Evolutionary conservation across 2,113 vertebrate species (phyloP).

Genomic region (Chaetops frenatus): DNA sequence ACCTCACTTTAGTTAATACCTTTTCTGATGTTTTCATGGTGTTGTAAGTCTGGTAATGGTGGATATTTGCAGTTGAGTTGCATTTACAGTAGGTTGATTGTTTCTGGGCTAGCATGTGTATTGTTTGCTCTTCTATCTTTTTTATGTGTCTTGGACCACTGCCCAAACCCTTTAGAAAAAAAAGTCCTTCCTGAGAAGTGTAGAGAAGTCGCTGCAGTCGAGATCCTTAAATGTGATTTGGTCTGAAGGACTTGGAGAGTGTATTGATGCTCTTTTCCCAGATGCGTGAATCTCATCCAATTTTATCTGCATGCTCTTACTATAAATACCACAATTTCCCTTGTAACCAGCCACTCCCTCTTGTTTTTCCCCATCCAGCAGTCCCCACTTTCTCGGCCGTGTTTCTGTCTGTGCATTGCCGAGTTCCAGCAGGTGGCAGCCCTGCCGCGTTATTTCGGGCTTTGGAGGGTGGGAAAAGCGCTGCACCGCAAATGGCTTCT

Average conservation of each 20-base stretch:
- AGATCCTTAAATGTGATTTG: neutral
- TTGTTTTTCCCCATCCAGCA: neutral
- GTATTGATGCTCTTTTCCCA: neutral
- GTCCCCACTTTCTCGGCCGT: neutral
- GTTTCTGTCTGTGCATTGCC: rapidly evolving
- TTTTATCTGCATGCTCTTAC: neutral
- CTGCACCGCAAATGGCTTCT: neutral
- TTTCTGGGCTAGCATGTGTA: neutral
- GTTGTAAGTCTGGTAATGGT: neutral
- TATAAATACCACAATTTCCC: neutral
- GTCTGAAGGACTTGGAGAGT: neutral
- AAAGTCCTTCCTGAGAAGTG: neutral
- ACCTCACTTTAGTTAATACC: neutral
- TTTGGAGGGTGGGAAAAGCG: rapidly evolving
- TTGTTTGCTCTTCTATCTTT: neutral
- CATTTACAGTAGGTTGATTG: neutral
- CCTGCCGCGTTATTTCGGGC: neutral
- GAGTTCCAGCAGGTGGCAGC: conserved; percentile 28
- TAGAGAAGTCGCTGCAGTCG: neutral
- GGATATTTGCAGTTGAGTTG: neutral
- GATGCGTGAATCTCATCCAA: neutral
- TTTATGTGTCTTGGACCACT: neutral
- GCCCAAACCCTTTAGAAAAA: neutral
- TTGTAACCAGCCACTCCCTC: neutral
- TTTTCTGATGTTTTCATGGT: neutral